Percentiles rank a stretch among this genome's conserved stretches.
Evolutionary conservation across 2,113 vertebrate species (phyloP).

Genomic region (Platichthys flesus): DNA sequence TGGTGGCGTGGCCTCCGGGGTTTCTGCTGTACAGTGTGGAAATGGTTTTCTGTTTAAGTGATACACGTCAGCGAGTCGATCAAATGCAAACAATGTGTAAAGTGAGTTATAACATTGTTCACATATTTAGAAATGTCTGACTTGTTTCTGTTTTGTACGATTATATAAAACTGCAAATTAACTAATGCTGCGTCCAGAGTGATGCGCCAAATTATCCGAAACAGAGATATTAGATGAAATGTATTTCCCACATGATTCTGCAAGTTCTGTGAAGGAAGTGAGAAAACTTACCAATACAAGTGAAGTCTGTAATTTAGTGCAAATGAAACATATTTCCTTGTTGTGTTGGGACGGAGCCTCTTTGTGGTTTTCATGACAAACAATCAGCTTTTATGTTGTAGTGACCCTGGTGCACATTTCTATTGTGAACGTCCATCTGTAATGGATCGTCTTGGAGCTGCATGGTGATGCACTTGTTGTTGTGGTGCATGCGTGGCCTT

Average conservation of each 20-base stretch:
- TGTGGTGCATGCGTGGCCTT: background rate
- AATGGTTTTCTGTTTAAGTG: background rate
- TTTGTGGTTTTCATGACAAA: background rate
- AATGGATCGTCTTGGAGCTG: background rate
- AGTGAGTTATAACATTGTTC: no score
- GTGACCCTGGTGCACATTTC: no score
- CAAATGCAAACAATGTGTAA: background rate
- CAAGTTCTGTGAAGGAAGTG: no score
- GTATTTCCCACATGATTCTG: background rate
- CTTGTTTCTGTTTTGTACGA: no score
- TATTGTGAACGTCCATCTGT: background rate
- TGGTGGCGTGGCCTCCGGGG: constrained; percentile 18
- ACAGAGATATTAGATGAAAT: background rate
- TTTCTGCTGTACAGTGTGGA: background rate
- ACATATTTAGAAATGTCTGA: no score
- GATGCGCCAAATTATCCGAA: background rate
- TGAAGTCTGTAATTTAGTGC: background rate
- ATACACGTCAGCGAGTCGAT: background rate
- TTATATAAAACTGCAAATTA: background rate
- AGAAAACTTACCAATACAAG: background rate
- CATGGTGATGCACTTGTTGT: background rate
- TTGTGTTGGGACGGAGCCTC: background rate
- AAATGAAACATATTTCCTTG: background rate
- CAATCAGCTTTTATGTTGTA: background rate
- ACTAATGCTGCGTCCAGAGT: no score